Base-by-base conservation (phyloP, 2,888 invertebrate genomes). In the Amiota mariae region DNA sequence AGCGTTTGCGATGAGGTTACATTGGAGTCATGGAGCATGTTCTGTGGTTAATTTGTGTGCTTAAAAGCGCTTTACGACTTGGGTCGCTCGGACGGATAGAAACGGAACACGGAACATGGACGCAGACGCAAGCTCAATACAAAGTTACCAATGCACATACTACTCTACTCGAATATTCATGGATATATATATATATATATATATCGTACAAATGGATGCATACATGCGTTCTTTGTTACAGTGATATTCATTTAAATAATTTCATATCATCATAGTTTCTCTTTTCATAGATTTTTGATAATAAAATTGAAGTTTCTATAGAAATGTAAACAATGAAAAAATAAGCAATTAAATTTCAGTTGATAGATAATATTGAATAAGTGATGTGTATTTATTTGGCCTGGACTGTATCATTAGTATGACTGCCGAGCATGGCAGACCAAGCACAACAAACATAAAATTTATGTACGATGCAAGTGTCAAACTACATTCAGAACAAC, bases 1-100 rank as follows among this genome's bases (percentile, higher is more conserved):
- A 10, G 49, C 10, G 49, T 48, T 11, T 48, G 15, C 12, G 51
- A 64, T 13, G 15, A 8, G n/a, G 51, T 48, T 20, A 48, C 48
- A 18, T 59, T 59, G 59, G 10, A 61, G 61, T 63, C 63, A 63
- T 63, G 63, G 63, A 76, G 82, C 82, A 85, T 86, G 85, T 81
- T 78, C 85, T 85, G 86, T 84, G 83, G 87, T 86, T 85, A 88
- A 88, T 88, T 88, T 88, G 88, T 88, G 87, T 87, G 88, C 88
- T 88, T 85, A 87, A 88, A 87, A 87, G 87, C 85, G 81, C 87
- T 85, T 88, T 87, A 88, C 85, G 85, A 87, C 85, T 86, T 85
- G 72, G 71, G 75, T 66, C 57, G 59, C 48, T 36, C 59, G 46
- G 64, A 54, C 68, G 36, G 36, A 56, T 36, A 15, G 20, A 54